These are phyloP conservation scores for Potamarius usumacintae DNA, from an alignment of 2,113 vertebrate species.

Conservation along the genomic window DNA sequence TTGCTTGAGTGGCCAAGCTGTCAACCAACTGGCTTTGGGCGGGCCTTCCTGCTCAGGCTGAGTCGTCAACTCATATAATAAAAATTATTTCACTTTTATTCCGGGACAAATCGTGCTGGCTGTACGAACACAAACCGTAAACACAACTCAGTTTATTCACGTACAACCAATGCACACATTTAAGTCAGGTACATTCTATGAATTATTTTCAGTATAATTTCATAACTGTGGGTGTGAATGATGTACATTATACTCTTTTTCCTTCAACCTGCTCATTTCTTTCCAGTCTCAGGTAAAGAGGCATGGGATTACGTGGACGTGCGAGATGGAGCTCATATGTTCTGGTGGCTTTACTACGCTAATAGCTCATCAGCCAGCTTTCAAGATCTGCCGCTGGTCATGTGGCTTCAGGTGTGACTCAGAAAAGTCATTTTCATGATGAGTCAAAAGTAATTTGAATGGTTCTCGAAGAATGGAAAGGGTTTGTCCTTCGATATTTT, in stretches of 20 bases:
- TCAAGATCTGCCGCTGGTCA: slow-evolving; percentile 81
- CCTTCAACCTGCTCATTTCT: slow-evolving; percentile 4
- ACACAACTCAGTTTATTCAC: too few relatives aligned
- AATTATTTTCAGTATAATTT: background rate
- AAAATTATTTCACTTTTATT: too few relatives aligned
- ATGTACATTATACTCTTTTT: background rate
- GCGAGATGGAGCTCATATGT: slow-evolving; percentile 87
- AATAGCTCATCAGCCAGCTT: slow-evolving; percentile 70
- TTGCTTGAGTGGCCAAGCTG: too few relatives aligned
- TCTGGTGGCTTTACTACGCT: slow-evolving; percentile 96
- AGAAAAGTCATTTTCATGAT: background rate
- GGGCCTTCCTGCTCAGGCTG: too few relatives aligned
- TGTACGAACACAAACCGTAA: too few relatives aligned
- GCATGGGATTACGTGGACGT: slow-evolving; percentile 87
- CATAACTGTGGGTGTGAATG: background rate
- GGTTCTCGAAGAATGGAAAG: background rate
- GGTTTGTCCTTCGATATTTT: background rate
- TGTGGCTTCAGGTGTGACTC: slow-evolving; percentile 93
- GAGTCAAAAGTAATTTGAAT: background rate
- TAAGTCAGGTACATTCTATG: too few relatives aligned
- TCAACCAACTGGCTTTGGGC: too few relatives aligned
- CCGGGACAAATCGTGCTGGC: too few relatives aligned
- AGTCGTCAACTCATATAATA: too few relatives aligned
- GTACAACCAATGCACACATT: too few relatives aligned
- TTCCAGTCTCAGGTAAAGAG: slow-evolving; percentile 65